Evolutionary conservation across 2,797 vertebrate species (phyloP).

Genomic region (Galaxias olidus): DNA sequence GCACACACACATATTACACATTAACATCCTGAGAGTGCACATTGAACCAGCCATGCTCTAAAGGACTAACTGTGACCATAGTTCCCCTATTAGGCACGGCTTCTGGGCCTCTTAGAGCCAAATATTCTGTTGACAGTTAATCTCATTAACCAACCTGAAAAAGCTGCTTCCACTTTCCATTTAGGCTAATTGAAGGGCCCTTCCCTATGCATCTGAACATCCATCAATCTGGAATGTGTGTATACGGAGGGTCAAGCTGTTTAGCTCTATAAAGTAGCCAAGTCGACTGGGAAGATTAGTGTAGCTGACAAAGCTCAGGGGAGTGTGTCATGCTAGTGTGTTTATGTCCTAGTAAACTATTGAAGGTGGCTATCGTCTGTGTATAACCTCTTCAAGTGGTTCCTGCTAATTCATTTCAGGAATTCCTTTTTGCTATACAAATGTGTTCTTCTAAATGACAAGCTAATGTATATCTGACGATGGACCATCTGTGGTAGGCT

Average conservation of each 20-base stretch:
- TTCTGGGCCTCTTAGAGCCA: constrained; percentile 57
- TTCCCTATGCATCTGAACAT: constrained; percentile 60
- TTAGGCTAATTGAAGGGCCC: constrained; percentile 66
- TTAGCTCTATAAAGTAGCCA: constrained; percentile 58
- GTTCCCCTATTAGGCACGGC: constrained; percentile 77
- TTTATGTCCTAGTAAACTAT: constrained; percentile 58
- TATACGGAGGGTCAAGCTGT: constrained; percentile 61
- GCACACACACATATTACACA: constrained; percentile 13
- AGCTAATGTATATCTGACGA: too few relatives aligned
- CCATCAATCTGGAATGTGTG: constrained; percentile 70
- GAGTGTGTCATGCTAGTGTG: constrained; percentile 58
- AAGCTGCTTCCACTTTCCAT: constrained; percentile 71
- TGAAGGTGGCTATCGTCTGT: constrained; percentile 49
- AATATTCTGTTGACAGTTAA: constrained; percentile 76
- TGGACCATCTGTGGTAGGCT: constrained; percentile 13
- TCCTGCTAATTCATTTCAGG: constrained; percentile 16
- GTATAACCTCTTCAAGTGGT: constrained; percentile 35
- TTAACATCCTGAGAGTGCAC: constrained; percentile 12
- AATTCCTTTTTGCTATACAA: too few relatives aligned
- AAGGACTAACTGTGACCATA: constrained; percentile 74
- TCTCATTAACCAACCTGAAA: constrained; percentile 72
- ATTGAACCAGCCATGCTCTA: constrained; percentile 63
- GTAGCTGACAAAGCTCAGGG: constrained; percentile 54
- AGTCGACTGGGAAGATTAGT: constrained; percentile 65
- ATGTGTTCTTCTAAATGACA: too few relatives aligned